Base-by-base conservation (phyloP, 2,888 invertebrate genomes). In the Nomada ferruginata region DNA sequence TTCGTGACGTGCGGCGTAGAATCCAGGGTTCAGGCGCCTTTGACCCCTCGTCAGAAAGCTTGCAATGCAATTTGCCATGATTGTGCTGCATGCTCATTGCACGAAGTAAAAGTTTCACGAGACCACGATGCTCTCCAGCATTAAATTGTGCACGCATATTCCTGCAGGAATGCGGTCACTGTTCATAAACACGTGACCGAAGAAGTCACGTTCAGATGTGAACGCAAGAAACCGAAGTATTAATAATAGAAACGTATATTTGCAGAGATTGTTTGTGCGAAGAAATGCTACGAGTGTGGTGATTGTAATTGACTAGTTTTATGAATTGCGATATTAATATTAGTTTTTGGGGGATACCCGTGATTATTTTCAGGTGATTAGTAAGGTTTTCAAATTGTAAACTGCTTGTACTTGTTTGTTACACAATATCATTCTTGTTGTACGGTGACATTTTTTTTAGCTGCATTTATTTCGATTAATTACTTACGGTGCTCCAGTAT, bases 81-180 rank as follows among this genome's bases (percentile, higher is more conserved):
- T 59, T 50, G 29, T 42, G 23, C 63, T 53, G 60, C 50, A 29
- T 11, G 13, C 23, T 36, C 18, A 36, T 36, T 23, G 44, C 52
- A 29, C 44, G 13, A 44, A 60, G 53, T 70, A 53, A 75, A 61
- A 69, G 60, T 75, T 60, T 23, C 20, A 18, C 44, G 52, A 60
- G 15, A 20, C 11, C 52, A 13, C 23, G 42, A 18, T 26, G 10
- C 20, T 29, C 61, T 36, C n/a, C 36, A 55, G 20, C 20, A 36
- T 61, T 60, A 42, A 70, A 53, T 61, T 44, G 15, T 20, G 53
- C 29, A 20, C 61, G 26, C 20, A 55, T 20, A 5, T 26, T 47
- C 53, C 53, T 29, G 61, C 44, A 23, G 59, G 60, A 60, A 44
- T 60, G n/a, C 44, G n/a, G 10, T 52, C 2, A n/a, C 50, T 50